phyloP scores from a whole-genome alignment of 2,888 invertebrate species.

The Cephus rjabovi region DNA sequence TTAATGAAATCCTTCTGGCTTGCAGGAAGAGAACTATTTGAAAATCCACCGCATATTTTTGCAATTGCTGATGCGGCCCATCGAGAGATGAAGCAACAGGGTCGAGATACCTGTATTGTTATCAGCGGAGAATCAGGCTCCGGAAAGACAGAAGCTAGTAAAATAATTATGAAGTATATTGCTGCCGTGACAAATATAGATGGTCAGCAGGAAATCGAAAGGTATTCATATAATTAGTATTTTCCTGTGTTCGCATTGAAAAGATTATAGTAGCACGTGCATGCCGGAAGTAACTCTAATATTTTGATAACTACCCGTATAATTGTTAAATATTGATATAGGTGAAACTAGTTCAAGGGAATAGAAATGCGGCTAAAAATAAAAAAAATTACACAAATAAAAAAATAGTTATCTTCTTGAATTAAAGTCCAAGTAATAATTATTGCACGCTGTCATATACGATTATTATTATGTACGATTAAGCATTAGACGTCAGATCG shows the following conservation, averaged over 20 bases:
- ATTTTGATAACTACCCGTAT: no score
- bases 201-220: constrained; percentile 95
- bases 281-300: no score
- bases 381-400: neutral
- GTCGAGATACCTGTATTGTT: constrained; percentile 95
- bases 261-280: no score
- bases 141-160: constrained; percentile 98
- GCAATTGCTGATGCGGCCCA: constrained; percentile 98
- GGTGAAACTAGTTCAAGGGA: no score
- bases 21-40: constrained; percentile 92
- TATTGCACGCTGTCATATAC: no score
- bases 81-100: constrained; percentile 89
- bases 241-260: no score
- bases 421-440: constrained; percentile 2
- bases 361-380: no score
- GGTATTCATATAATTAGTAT: constrained; percentile 69
- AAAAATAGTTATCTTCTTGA: constrained; percentile 14
- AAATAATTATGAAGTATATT: constrained; percentile 98
- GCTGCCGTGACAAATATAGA: constrained; percentile 95
- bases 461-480: no score
- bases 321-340: no score
- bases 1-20: constrained; percentile 28
- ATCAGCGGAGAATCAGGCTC: constrained; percentile 98
- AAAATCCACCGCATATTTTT: constrained; percentile 96
- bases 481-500: no score